Conservation (phyloP, 2,113 vertebrate species). For the Grantiella picta region DNA sequence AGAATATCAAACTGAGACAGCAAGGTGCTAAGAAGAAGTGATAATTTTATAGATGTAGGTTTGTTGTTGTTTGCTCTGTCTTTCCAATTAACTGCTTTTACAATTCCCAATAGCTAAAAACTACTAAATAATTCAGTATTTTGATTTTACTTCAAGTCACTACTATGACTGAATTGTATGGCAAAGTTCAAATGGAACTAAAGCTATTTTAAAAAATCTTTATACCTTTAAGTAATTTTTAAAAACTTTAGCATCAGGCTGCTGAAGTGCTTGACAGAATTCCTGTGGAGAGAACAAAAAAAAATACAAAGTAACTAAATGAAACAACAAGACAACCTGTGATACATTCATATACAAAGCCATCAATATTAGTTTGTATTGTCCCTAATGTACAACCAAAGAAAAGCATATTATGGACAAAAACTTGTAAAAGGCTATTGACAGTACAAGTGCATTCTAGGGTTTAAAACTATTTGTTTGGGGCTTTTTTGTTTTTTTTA, state of each 20-base stretch:
- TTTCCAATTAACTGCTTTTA: not conserved
- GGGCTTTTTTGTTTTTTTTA: not conserved
- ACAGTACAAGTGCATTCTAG: not conserved
- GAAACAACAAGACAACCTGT: not conserved
- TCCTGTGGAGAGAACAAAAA: constrained; percentile 72
- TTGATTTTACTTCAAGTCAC: not conserved
- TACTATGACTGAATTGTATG: not conserved
- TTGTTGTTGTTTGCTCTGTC: not conserved
- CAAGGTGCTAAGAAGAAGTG: not conserved
- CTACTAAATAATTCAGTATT: not conserved
- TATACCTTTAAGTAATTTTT: constrained; percentile 98
- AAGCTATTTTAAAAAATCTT: not conserved
- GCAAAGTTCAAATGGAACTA: not conserved
- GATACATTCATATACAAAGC: not conserved
- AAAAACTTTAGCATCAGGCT: constrained; percentile 94
- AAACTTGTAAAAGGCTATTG: not conserved
- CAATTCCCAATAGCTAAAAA: not conserved
- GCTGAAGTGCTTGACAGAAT: constrained; percentile 94
- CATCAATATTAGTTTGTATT: not conserved
- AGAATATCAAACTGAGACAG: not conserved
- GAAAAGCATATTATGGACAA: not conserved
- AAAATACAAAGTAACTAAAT: not conserved
- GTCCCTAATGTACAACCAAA: not conserved
- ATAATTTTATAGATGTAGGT: not conserved
- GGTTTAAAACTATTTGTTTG: not conserved